Base-by-base conservation (phyloP, 92 coral and sea anemone genomes). In the Palythoa grandiflora region DNA sequence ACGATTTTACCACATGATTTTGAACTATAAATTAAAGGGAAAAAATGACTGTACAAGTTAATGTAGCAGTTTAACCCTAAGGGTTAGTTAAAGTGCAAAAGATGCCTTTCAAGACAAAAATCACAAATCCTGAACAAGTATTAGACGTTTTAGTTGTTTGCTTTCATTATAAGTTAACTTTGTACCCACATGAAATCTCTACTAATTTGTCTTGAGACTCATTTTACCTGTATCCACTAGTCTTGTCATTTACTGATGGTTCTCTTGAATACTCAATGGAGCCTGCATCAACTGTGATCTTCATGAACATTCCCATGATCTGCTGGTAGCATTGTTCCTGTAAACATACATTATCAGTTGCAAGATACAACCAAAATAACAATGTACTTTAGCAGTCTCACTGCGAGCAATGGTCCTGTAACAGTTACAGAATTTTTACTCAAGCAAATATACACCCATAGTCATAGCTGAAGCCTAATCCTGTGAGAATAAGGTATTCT, bases 291-390 rank as follows among this genome's bases (percentile, higher is more conserved):
- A 96, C 93, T 3, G 96, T 86, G 80, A 97, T 97, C 91, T 95
- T 97, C 93, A 95, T 97, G 70, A 97, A 97, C 99, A 97, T 97
- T 11, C 93, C 94, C 98, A 97, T 91, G 21, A 97, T 93, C 86
- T 96, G 98, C 77, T 97, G 98, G 92, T 97, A 97, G 86, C 92
- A 94, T 81, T 97, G 97, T 54, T 97, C 99, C 97, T 94, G 39
- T 50, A 74, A 36, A 1, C 70, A 20, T 8, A 81, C 0, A 65
- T 2, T 10, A 50, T 48, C 38, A 12, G 17, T 8, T 76, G 59
- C 35, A 9, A n/a, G 15, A 50, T 15, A 28, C 3, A 38, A 15
- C 14, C 9, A 3, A 13, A 17, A 38, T 6, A 3, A 11, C 5
- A 3, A 39, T 17, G 3, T 55, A 38, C 20, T 6, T 1, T 8